phyloP scores from a whole-genome alignment of 2,888 invertebrate genomes.

The Therioaphis trifolii region DNA sequence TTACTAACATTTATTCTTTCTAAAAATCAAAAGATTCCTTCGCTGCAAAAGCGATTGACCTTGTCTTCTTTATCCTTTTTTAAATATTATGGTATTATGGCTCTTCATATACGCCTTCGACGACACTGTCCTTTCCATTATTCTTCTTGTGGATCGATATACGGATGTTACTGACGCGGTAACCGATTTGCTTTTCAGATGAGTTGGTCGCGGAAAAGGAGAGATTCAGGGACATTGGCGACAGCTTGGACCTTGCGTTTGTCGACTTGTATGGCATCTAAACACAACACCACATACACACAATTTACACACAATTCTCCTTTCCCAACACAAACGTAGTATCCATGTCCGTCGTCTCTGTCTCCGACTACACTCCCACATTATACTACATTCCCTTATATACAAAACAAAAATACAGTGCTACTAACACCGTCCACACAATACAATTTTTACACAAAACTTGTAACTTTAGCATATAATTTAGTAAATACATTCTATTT shows the following conservation, averaged over 20 bases:
- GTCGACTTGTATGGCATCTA: constrained; percentile 79
- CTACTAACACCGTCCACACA: constrained; percentile 55
- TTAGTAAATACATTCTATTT: constrained; percentile 48
- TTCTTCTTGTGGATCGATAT: constrained; percentile 52
- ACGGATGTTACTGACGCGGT: constrained; percentile 48
- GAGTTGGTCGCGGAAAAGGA: constrained; percentile 97
- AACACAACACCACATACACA: constrained; percentile 65
- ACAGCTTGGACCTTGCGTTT: constrained; percentile 99
- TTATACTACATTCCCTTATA: constrained; percentile 56
- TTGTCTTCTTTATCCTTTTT: constrained; percentile 5
- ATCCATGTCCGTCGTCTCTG: constrained; percentile 29
- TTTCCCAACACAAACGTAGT: constrained; percentile 8
- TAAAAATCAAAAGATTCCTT: neutral
- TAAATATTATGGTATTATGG: constrained; percentile 17
- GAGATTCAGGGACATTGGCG: constrained; percentile 99
- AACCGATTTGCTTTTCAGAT: constrained; percentile 74
- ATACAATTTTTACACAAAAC: constrained; percentile 39
- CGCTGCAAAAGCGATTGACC: neutral
- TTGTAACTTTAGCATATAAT: constrained; percentile 50
- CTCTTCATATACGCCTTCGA: neutral
- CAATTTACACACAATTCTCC: neutral
- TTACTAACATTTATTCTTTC: neutral
- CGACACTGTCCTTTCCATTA: constrained; percentile 38
- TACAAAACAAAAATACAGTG: constrained; percentile 34
- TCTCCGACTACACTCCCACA: constrained; percentile 34